Evolutionary conservation across 2,113 vertebrate species (phyloP).

Genomic region (Anolis sagrei): DNA sequence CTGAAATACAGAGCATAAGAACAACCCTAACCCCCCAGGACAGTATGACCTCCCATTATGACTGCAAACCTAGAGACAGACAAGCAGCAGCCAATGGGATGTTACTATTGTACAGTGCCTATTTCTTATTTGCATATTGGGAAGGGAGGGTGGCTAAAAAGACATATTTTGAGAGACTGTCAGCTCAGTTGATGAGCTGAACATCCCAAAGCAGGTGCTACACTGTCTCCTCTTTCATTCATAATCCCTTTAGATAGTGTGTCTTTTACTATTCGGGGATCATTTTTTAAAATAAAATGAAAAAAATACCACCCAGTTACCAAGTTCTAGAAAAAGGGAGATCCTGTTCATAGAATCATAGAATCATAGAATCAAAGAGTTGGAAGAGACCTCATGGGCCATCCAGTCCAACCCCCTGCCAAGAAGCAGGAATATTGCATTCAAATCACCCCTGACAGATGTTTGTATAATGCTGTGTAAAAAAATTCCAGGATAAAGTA

Average conservation of each 20-base stretch:
- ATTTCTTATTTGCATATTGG: conserved; percentile 24
- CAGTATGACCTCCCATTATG: conserved; percentile 7
- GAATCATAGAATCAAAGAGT: too few species aligned
- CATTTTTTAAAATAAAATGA: neutral
- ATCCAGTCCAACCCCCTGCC: too few species aligned
- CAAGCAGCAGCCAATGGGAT: conserved; percentile 23
- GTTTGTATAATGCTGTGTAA: neutral
- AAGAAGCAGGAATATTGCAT: too few species aligned
- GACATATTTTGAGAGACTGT: neutral
- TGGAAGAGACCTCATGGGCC: too few species aligned
- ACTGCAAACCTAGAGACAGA: neutral
- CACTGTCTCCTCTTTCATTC: neutral
- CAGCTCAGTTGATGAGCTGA: neutral
- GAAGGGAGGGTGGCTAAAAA: neutral
- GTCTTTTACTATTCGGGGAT: neutral
- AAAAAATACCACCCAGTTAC: neutral
- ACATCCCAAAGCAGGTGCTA: neutral
- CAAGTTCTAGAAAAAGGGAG: neutral
- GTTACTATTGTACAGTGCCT: neutral
- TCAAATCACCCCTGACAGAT: too few species aligned
- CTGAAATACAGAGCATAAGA: neutral
- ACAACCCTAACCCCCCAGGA: neutral
- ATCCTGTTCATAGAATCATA: too few species aligned
- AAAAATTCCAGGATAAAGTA: neutral
- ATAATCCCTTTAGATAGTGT: neutral